Evolutionary conservation across 1,140 invertebrate genomes (phyloP), one percentile per base, ranked within the genome.

Genomic region (Aradophagus sp.): DNA sequence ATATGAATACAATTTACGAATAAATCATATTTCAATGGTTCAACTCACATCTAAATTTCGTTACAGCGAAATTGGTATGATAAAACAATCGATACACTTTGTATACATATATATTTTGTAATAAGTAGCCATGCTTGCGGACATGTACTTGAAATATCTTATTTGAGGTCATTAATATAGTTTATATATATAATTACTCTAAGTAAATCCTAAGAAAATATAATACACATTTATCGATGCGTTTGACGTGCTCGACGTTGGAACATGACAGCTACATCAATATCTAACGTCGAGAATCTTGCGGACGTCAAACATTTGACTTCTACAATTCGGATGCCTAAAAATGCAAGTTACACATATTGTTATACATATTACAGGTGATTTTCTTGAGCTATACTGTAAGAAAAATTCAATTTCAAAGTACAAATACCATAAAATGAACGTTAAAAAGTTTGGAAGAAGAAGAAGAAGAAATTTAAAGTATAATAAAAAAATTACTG

Each of bases 81-180:
- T 19, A 45, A 59, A 61, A 55, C 56, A 52, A 32, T 48, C 35
- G 26, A 17, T 62, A 63, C 35, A 50, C 26, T 48, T 59, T 65
- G 19, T 20, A 39, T 38, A 42, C 17, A 36, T 31, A 50, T 50
- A 39, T 41, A 19, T 38, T 23, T 4, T 67, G 17, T 66, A 7
- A 42, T 65, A 39, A 65, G 59, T 52, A 62, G 50, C 35, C 61
- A 55, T 62, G 44, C 62, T 67, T 52, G 62, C 53, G 44, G 61
- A 53, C 39, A 48, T 31, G 32, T 58, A 62, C 48, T 61, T 66
- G 61, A 66, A 72, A 66, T 61, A 66, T 65, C 48, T 55, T 72
- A 71, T 41, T 59, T 53, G 44, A 71, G 19, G 34, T 70, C 44
- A 20, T 52, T 55, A 63, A 38, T 56, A 31, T 52, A 56, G 61